A percentile compares a stretch with the other conserved stretches of the same genome.
Evolutionary conservation across 64 coral and sea anemone species (phyloP).

Genomic region (Stichodactyla mertensii): DNA sequence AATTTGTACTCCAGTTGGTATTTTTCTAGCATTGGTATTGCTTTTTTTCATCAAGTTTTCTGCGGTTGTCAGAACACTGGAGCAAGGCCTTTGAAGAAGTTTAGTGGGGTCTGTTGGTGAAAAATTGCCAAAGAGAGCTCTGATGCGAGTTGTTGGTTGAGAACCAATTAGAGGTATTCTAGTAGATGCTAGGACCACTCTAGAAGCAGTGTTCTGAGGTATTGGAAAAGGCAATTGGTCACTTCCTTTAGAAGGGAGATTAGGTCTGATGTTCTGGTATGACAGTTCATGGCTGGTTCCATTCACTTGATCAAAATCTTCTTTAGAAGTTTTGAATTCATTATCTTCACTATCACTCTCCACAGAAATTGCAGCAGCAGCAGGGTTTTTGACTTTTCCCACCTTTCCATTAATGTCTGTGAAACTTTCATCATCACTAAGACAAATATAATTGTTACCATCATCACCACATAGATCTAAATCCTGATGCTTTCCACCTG

Average conservation of each 20-base stretch:
- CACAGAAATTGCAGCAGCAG: not conserved
- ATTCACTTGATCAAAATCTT: not conserved
- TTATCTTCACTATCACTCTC: not conserved
- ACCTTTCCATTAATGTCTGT: not conserved
- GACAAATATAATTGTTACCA: not conserved
- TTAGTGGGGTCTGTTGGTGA: too few species aligned
- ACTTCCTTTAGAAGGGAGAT: not conserved
- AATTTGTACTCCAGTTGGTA: too few species aligned
- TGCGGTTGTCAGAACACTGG: too few species aligned
- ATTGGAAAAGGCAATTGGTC: not conserved
- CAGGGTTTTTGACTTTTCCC: not conserved
- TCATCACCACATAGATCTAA: not conserved
- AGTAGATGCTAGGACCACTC: not conserved
- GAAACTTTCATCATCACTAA: not conserved
- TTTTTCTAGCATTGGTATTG: too few species aligned
- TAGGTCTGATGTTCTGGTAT: conserved; percentile 13
- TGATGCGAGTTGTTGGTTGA: too few species aligned
- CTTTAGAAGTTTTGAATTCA: not conserved
- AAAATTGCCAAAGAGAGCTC: too few species aligned
- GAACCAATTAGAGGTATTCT: not conserved
- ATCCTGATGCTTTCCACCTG: not conserved
- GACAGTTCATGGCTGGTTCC: not conserved
- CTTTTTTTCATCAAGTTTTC: too few species aligned
- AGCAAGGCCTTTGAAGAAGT: too few species aligned
- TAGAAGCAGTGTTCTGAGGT: not conserved